phyloP scores from a whole-genome alignment of 2,888 invertebrate species.

The Schizotus pectinicornis region DNA sequence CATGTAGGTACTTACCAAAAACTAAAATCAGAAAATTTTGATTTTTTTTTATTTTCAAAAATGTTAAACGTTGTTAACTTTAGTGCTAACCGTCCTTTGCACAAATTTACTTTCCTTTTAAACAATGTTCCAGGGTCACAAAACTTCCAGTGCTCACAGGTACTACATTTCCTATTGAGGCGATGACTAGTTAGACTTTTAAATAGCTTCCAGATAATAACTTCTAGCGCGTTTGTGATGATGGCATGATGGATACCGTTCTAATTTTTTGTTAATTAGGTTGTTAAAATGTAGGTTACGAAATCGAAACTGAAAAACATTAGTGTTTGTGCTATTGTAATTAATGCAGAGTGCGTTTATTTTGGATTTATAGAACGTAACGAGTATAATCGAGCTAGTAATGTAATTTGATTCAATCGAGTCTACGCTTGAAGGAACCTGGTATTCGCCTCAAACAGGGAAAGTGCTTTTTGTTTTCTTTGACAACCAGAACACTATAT shows the following conservation, averaged over 20 bases:
- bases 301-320: slow-evolving; percentile 18
- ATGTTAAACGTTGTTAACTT: too few relatives aligned
- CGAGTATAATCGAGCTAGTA: slow-evolving; percentile 4
- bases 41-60: too few relatives aligned
- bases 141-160: too few relatives aligned
- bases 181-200: too few relatives aligned
- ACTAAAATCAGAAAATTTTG: too few relatives aligned
- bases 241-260: too few relatives aligned
- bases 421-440: slow-evolving; percentile 24
- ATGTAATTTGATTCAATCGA: slow-evolving; percentile 24
- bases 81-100: too few relatives aligned
- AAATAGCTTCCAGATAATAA: neutral
- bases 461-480: slow-evolving; percentile 24
- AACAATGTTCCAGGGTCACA: too few relatives aligned
- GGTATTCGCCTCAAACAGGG: slow-evolving; percentile 9
- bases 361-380: slow-evolving; percentile 27
- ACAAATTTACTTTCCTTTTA: too few relatives aligned
- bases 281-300: neutral
- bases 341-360: slow-evolving; percentile 5
- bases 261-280: neutral
- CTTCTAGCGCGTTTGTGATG: neutral
- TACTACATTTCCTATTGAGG: too few relatives aligned
- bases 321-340: slow-evolving; percentile 13
- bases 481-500: slow-evolving; percentile 1
- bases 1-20: too few relatives aligned